Base-by-base conservation (phyloP, 1,140 invertebrate species). In the Nixonia krombeini region DNA sequence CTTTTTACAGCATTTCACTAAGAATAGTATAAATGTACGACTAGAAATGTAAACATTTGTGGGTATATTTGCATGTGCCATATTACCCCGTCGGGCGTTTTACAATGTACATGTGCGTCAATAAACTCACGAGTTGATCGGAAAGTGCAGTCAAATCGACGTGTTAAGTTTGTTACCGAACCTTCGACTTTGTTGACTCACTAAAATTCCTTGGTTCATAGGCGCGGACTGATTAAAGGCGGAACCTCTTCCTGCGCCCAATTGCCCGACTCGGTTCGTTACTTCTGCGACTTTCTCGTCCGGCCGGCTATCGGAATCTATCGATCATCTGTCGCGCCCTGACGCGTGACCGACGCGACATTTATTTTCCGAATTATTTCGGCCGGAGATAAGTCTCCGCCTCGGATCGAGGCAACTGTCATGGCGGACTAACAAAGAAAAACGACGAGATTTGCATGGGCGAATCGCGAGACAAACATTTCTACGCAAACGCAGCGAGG, bases 381-480 rank as follows among this genome's bases (percentile, higher is more conserved):
- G 17, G 28, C 45, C 38, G 31, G 40, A 46, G 18, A 52, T 52
- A 47, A 35, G 25, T 41, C 52, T 46, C 31, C 49, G 13, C 15
- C 28, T 51, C 29, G 29, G 45, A 59, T 51, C 38, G 18, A 33
- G 31, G 6, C 31, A 4, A 10, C 31, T 33, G 10, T 10, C 29
- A 59, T 41, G 21, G 13, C 21, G 15, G 18, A 10, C 12, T 33
- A 33, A 33, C 10, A 28, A 47, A 52, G 41, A 52, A 47, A 41
- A 51, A 44, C 33, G 49, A 41, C 35, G 49, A 52, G 49, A 61
- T 61, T 61, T 52, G 52, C 41, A 61, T 61, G 51, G 45, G 45
- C 47, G 44, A 23, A 28, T 29, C 29, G 31, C 31, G 37, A 50
- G 55, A 23, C 40, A 40, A 5, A 59, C 38, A 31, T 52, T 61